A percentile compares a stretch with the other conserved stretches of the same genome.
Evolutionary conservation across 2,888 invertebrate species (phyloP).

Genomic region (Nomada ferruginata): DNA sequence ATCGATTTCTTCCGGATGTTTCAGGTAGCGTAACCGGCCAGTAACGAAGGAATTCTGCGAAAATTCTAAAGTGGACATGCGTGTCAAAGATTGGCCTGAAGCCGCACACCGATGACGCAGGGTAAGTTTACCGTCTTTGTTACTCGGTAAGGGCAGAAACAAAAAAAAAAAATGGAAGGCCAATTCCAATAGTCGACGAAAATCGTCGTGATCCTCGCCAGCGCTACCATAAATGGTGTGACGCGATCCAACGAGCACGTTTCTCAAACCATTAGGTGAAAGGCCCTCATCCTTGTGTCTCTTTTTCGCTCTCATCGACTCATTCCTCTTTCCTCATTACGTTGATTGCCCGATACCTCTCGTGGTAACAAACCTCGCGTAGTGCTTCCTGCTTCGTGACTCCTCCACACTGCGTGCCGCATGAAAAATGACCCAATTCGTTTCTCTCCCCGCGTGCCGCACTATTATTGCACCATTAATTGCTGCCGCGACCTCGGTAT

Average conservation of each 20-base stretch:
- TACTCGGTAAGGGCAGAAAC: neutral
- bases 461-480: slow-evolving; percentile 48
- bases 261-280: slow-evolving; percentile 69
- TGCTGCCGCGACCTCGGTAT: slow-evolving; percentile 29
- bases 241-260: slow-evolving; percentile 44
- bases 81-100: slow-evolving; percentile 48
- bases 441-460: slow-evolving; percentile 8
- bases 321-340: slow-evolving; percentile 62
- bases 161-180: neutral
- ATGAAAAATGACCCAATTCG: slow-evolving; percentile 67
- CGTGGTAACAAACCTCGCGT: slow-evolving; percentile 44
- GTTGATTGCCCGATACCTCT: slow-evolving; percentile 61
- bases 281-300: slow-evolving; percentile 42
- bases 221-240: slow-evolving; percentile 64
- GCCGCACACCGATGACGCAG: slow-evolving; percentile 67
- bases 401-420: slow-evolving; percentile 27
- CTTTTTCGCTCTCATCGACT: slow-evolving; percentile 27
- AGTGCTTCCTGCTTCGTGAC: slow-evolving; percentile 40
- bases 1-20: slow-evolving; percentile 15
- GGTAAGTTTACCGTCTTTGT: slow-evolving; percentile 50
- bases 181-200: slow-evolving; percentile 18
- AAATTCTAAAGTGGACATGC: slow-evolving; percentile 68
- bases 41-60: slow-evolving; percentile 28
- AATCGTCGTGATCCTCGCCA: slow-evolving; percentile 32
- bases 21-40: slow-evolving; percentile 39